Evolutionary conservation across 2,113 vertebrate species (phyloP).

Genomic region (Lagopus muta): DNA sequence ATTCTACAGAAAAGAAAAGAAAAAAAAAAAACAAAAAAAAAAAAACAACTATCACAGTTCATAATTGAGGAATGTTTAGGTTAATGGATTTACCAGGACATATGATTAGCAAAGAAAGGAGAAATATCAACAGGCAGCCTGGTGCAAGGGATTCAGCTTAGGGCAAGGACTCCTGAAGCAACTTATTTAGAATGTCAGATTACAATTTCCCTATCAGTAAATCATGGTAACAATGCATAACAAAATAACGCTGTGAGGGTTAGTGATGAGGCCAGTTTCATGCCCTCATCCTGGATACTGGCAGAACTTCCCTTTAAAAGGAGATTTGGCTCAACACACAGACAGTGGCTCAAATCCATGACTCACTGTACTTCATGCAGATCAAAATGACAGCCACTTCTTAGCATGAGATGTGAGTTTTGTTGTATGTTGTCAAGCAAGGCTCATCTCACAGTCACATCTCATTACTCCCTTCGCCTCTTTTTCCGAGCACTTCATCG

Average conservation of each 20-base stretch:
- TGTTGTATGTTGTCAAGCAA: constrained; percentile 57
- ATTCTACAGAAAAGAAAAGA: background rate
- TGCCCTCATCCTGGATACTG: background rate
- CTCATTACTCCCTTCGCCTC: constrained; percentile 51
- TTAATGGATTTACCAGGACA: background rate
- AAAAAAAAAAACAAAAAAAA: background rate
- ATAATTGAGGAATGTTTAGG: background rate
- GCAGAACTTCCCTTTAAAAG: background rate
- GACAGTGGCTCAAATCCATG: background rate
- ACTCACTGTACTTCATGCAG: constrained; percentile 34
- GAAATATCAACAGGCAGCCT: background rate
- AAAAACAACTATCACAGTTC: background rate
- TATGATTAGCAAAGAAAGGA: background rate
- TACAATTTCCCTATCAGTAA: background rate
- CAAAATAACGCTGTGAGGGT: background rate
- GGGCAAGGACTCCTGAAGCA: background rate
- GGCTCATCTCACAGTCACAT: constrained; percentile 63
- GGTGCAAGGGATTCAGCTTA: background rate
- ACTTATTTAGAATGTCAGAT: background rate
- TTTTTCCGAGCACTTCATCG: constrained; percentile 45
- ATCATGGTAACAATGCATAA: background rate
- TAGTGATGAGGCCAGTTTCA: background rate
- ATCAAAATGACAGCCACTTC: constrained; percentile 52
- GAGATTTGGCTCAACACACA: background rate
- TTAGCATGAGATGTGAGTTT: constrained; percentile 47